Conservation (phyloP, 2,113 vertebrate species). For the Xenopus laevis region DNA sequence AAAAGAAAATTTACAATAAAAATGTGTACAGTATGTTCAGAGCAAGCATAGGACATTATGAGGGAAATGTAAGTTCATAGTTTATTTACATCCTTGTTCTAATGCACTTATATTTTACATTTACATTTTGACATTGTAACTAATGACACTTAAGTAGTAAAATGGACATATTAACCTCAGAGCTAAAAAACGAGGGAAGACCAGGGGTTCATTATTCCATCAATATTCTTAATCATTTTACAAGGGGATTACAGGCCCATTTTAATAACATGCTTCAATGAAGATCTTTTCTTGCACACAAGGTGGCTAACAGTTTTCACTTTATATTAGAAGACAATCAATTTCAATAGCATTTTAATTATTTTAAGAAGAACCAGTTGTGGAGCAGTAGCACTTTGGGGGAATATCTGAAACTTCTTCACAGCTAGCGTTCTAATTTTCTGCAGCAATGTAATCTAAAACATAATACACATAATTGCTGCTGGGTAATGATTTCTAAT, state of each 20-base stretch:
- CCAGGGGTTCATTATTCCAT: conserved; percentile 73
- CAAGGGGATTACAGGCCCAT: conserved; percentile 73
- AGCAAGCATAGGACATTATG: conserved; percentile 62
- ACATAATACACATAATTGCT: conserved; percentile 86
- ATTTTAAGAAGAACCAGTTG: conserved; percentile 76
- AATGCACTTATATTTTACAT: conserved; percentile 70
- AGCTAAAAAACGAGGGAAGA: conserved; percentile 66
- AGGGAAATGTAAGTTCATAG: conserved; percentile 52
- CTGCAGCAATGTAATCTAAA: conserved; percentile 76
- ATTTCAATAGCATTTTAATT: conserved; percentile 86
- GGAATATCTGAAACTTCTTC: conserved; percentile 73
- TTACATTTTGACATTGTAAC: conserved; percentile 67
- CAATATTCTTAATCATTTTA: conserved; percentile 77
- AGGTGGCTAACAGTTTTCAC: conserved; percentile 66
- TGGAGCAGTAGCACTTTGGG: conserved; percentile 77
- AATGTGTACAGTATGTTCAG: too few species aligned
- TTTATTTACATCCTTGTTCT: conserved; percentile 65
- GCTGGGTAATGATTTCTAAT: conserved; percentile 89
- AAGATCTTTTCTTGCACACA: conserved; percentile 77
- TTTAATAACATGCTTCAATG: conserved; percentile 93
- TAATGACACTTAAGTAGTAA: conserved; percentile 56
- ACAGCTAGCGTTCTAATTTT: conserved; percentile 73
- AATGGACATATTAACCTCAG: conserved; percentile 72
- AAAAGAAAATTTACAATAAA: too few species aligned
- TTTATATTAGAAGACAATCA: conserved; percentile 85